phyloP scores from a whole-genome alignment of 1,140 invertebrate species.

The Ips nitidus region DNA sequence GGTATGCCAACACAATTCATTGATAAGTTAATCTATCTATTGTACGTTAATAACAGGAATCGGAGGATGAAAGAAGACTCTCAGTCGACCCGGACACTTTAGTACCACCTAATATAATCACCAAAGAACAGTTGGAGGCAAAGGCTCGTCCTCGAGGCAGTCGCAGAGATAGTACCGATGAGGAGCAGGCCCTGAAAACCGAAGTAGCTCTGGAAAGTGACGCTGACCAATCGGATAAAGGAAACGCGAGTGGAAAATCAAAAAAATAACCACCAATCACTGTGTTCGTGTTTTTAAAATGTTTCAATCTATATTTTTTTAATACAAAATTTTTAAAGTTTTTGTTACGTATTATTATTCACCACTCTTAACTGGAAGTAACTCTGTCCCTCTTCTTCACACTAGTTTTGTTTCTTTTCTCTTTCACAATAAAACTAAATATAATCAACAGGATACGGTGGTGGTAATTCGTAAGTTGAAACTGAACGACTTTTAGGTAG shows the following conservation, averaged over 20 bases:
- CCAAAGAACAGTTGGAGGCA: slow-evolving; percentile 43
- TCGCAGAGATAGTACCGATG: slow-evolving; percentile 35
- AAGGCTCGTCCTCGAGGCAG: slow-evolving; percentile 38
- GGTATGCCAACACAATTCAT: no score
- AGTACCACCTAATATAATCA: slow-evolving; percentile 38
- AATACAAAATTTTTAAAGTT: no score
- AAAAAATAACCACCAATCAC: slow-evolving; percentile 4
- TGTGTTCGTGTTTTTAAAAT: slow-evolving; percentile 1
- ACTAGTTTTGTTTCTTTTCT: no score
- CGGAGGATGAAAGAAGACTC: slow-evolving; percentile 30
- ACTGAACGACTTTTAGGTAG: slow-evolving; percentile 4
- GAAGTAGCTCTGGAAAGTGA: slow-evolving; percentile 29
- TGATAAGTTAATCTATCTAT: no score
- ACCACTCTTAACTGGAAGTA: no score
- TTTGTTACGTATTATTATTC: no score
- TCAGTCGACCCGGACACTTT: slow-evolving; percentile 29
- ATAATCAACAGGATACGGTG: slow-evolving; percentile 23
- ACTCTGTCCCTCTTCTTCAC: no score
- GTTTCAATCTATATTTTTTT: no score
- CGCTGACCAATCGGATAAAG: slow-evolving; percentile 9
- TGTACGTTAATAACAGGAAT: neutral
- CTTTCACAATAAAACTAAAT: slow-evolving; percentile 4
- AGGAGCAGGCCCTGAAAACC: slow-evolving; percentile 37
- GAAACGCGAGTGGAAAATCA: slow-evolving; percentile 21
- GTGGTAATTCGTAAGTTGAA: slow-evolving; percentile 24